These are phyloP conservation scores for Megaceryle alcyon DNA, from an alignment of 2,797 vertebrate species.

Conservation along the genomic window DNA sequence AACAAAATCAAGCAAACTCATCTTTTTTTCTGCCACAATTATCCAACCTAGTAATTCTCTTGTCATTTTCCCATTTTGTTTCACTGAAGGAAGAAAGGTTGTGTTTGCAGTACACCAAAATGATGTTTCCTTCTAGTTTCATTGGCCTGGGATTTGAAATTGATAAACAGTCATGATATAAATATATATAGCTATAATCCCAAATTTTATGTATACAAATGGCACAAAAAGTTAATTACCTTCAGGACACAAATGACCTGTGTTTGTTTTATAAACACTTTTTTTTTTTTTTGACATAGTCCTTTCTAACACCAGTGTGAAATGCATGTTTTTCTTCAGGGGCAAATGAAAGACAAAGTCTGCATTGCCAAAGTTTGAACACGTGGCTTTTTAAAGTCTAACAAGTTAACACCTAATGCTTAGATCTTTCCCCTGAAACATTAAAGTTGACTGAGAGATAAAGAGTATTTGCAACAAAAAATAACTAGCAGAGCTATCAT, in stretches of 20 bases:
- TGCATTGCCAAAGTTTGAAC: background rate
- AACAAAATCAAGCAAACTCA: background rate
- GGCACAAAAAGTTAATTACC: background rate
- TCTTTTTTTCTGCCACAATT: conserved; percentile 8
- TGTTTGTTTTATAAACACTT: background rate
- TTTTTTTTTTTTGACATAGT: background rate
- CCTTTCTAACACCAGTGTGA: background rate
- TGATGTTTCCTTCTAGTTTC: background rate
- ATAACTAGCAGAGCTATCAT: background rate
- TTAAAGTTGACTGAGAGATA: background rate
- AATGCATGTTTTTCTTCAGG: background rate
- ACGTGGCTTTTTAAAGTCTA: background rate
- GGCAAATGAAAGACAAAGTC: background rate
- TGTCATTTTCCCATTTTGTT: conserved; percentile 28
- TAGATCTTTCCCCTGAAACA: background rate
- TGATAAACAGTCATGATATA: background rate
- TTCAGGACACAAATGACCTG: background rate
- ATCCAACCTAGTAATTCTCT: conserved; percentile 36
- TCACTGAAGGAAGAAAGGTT: background rate
- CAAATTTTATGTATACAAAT: background rate
- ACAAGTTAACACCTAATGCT: background rate
- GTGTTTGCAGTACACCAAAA: background rate
- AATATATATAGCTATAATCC: background rate
- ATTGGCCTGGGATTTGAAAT: background rate
- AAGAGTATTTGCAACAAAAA: background rate